A percentile compares a stretch with the other conserved stretches of the same genome.
Evolutionary conservation across 2,888 invertebrate genomes (phyloP).

Genomic region (Cancer borealis): DNA sequence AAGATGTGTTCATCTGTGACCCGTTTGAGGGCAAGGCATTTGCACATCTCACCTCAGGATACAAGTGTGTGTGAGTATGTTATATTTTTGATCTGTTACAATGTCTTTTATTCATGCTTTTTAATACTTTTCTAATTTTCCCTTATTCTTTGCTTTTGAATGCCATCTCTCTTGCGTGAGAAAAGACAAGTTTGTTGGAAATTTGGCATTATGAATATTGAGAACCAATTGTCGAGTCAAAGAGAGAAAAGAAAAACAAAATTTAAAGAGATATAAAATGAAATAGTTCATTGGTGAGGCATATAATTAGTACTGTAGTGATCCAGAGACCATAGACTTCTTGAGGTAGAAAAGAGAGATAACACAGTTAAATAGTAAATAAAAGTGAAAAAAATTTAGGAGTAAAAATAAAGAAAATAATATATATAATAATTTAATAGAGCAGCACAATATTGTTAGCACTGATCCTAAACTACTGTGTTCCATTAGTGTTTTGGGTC

Average conservation of each 20-base stretch:
- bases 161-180: no score
- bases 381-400: no score
- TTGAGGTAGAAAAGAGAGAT: neutral
- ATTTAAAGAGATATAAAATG: neutral
- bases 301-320: neutral
- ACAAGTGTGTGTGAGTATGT: slow-evolving; percentile 86
- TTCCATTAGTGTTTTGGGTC: slow-evolving; percentile 85
- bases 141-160: neutral
- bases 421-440: neutral
- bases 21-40: slow-evolving; percentile 88
- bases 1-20: slow-evolving; percentile 89
- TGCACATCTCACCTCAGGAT: slow-evolving; percentile 83
- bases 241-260: neutral
- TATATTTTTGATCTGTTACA: neutral
- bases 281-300: neutral
- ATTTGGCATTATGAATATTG: no score
- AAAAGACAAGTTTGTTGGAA: no score
- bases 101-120: neutral
- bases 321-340: neutral
- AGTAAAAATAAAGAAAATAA: neutral
- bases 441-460: neutral
- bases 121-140: neutral
- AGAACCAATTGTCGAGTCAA: neutral
- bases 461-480: neutral
- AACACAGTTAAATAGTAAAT: neutral